phyloP scores from a whole-genome alignment of 2,888 invertebrate species.

The Hirtodrosophila cameraria region DNA sequence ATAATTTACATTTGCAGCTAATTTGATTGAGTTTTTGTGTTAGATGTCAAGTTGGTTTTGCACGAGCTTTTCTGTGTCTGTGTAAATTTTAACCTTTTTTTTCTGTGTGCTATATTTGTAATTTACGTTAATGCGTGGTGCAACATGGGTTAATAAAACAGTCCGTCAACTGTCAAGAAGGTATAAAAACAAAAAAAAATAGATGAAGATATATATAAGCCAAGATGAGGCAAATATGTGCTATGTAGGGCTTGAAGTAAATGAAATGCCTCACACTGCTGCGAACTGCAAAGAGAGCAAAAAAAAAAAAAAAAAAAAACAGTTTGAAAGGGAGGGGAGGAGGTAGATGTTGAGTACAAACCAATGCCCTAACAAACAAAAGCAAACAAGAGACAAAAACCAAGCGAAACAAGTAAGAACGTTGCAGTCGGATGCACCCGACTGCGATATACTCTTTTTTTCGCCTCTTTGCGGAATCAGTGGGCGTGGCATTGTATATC shows the following conservation, averaged over 20 bases:
- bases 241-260: too few species aligned
- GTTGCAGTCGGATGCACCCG: too few species aligned
- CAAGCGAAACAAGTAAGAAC: background rate
- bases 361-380: conserved; percentile 39
- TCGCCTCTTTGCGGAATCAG: too few species aligned
- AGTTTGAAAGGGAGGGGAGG: conserved; percentile 1
- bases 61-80: conserved; percentile 7
- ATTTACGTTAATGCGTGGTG: conserved; percentile 26
- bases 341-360: too few species aligned
- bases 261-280: too few species aligned
- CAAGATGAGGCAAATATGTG: conserved; percentile 1
- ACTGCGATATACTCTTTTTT: too few species aligned
- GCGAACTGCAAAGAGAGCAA: too few species aligned
- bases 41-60: conserved; percentile 51
- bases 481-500: too few species aligned
- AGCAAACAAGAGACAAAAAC: conserved; percentile 15
- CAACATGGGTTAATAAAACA: conserved; percentile 50
- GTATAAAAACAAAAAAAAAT: background rate
- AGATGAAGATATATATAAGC: background rate
- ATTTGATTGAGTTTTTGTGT: conserved; percentile 78
- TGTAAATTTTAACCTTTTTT: conserved; percentile 17
- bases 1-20: conserved; percentile 39
- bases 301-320: conserved; percentile 3
- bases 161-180: conserved; percentile 48
- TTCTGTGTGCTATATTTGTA: background rate